These are phyloP conservation scores for Acanthacorydalis orientalis DNA, from an alignment of 2,888 invertebrate species.

Conservation along the genomic window DNA sequence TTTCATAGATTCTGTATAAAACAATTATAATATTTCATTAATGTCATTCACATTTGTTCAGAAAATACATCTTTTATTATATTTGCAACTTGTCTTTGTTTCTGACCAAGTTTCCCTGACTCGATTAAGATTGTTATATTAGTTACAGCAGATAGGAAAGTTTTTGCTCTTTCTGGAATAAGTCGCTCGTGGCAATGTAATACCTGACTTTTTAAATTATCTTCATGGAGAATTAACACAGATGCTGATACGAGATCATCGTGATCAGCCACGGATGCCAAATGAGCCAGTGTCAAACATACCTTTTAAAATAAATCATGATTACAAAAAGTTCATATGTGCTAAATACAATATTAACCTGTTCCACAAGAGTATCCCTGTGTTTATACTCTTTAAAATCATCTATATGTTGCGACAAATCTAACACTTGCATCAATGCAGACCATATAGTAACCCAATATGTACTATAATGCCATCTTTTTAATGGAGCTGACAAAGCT, in stretches of 20 bases:
- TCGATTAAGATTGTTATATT: not conserved
- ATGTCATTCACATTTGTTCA: slow-evolving; percentile 3
- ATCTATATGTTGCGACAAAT: slow-evolving; percentile 58
- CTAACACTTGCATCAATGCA: slow-evolving; percentile 53
- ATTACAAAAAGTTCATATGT: slow-evolving; percentile 7
- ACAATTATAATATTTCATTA: not conserved
- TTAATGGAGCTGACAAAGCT: slow-evolving; percentile 47
- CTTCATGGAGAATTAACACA: slow-evolving; percentile 31
- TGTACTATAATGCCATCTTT: slow-evolving; percentile 43
- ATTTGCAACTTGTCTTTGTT: slow-evolving; percentile 3
- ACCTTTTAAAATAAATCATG: slow-evolving; percentile 32
- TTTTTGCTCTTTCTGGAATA: slow-evolving; percentile 25
- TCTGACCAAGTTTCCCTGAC: not conserved
- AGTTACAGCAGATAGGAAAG: slow-evolving; percentile 18
- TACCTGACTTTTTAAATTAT: slow-evolving; percentile 22
- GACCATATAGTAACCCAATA: slow-evolving; percentile 49
- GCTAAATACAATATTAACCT: slow-evolving; percentile 32
- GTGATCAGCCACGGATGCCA: slow-evolving; percentile 38
- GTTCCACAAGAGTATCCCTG: slow-evolving; percentile 69
- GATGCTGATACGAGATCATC: slow-evolving; percentile 40
- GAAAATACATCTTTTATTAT: slow-evolving; percentile 8
- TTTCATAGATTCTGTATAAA: not conserved
- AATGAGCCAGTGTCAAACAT: slow-evolving; percentile 56
- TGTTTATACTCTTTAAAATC: slow-evolving; percentile 77
- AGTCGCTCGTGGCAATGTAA: slow-evolving; percentile 22